Evolutionary conservation across 1,140 invertebrate genomes (phyloP), one percentile per base, ranked within the genome.

Genomic region (Dreissena polymorpha): DNA sequence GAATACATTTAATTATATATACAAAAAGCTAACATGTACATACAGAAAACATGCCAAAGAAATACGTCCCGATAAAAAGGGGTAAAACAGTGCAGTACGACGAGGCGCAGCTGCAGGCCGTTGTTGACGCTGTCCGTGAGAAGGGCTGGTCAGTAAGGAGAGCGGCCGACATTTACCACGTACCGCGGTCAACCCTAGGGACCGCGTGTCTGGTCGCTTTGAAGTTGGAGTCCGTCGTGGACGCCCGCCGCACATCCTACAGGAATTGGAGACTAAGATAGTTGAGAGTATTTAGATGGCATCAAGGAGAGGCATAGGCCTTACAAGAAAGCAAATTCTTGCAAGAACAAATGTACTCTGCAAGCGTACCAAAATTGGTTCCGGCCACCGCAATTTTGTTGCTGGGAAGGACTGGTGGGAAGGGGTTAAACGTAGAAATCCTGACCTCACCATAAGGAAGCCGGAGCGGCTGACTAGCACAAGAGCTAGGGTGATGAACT

Each of bases 341-440:
- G 14, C n/a, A 53, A 60, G 82, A 68, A 68, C 79, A 14, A 73
- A 13, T 18, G 51, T 53, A 49, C 64, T 86, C n/a, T 82, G 86
- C 55, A 73, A 63, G 69, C 39, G 27, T 51, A 29, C 81, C 25
- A 75, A 80, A 39, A 75, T 83, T 14, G 21, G 60, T 18, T 70
- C 57, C 12, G 10, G 51, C 16, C 85, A 80, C 49, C 78, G 79
- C 57, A 83, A 85, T 12, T 75, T 69, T 57, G 27, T 18, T 6
- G 67, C 86, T 53, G 68, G 74, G 13, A 79, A 85, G 65, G 79
- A 85, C n/a, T 87, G 86, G 74, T 77, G 65, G 49, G 83, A 82
- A 39, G 83, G n/a, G 83, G n/a, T 87, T 18, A 75, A 82, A 50
- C 60, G 63, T 29, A 75, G 85, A 14, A 71, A 87, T 64, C 83